Percentiles rank a stretch among this genome's conserved stretches.
These are phyloP conservation scores for Thripadectes ignobilis DNA, from an alignment of 2,797 vertebrate genomes.

Conservation along the genomic window DNA sequence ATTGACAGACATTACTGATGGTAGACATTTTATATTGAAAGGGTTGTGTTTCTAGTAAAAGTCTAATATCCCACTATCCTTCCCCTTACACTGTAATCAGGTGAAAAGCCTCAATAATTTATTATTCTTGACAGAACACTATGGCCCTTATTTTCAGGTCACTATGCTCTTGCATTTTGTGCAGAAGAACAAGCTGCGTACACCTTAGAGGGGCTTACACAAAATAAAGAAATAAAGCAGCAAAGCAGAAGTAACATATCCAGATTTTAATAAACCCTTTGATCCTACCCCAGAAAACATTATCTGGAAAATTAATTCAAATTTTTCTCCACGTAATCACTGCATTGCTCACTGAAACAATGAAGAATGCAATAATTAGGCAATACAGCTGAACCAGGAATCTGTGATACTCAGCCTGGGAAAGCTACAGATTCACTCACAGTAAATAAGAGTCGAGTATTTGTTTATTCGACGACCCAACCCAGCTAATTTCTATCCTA, in stretches of 20 bases:
- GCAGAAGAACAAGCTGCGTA: background rate
- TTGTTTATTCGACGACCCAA: background rate
- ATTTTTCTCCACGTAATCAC: background rate
- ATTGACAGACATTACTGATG: background rate
- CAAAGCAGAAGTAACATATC: background rate
- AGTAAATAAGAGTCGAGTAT: background rate
- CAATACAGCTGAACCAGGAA: background rate
- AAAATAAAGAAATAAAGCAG: slow-evolving; percentile 13
- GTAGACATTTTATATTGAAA: background rate
- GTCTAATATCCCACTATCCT: background rate
- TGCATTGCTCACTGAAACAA: background rate
- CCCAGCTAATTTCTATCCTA: background rate
- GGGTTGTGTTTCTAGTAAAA: background rate
- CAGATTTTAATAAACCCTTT: slow-evolving; percentile 5
- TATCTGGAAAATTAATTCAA: background rate
- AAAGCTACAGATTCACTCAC: background rate
- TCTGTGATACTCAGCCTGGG: background rate
- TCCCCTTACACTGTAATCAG: background rate
- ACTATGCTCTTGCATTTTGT: slow-evolving; percentile 32
- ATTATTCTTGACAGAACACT: slow-evolving; percentile 47
- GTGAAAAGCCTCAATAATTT: slow-evolving; percentile 1
- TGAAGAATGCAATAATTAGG: background rate
- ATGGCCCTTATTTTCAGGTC: slow-evolving; percentile 45
- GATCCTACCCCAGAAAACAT: background rate
- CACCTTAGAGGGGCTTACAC: background rate